Evolutionary conservation across 2,888 invertebrate genomes (phyloP).

Genomic region (Fragum whitleyi): DNA sequence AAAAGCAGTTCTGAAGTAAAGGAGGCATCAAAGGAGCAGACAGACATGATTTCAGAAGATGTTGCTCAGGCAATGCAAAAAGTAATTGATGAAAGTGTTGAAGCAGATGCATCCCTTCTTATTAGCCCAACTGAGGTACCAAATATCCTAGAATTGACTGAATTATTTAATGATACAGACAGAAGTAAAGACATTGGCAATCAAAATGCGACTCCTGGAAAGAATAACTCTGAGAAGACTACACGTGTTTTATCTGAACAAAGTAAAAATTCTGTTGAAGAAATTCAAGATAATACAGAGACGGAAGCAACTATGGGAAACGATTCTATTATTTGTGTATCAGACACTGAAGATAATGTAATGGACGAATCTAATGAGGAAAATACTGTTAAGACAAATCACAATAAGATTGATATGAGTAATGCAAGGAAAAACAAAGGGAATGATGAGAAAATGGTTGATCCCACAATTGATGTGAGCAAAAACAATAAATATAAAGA

Average conservation of each 20-base stretch:
- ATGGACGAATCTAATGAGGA: background rate
- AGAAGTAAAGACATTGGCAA: background rate
- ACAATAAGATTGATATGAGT: background rate
- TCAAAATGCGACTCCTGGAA: background rate
- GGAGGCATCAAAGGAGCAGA: background rate
- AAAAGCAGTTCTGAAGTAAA: background rate
- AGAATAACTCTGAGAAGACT: background rate
- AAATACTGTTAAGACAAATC: background rate
- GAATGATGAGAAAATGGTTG: background rate
- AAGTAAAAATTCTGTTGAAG: background rate
- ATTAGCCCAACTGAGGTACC: slow-evolving; percentile 39
- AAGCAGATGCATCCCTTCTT: background rate
- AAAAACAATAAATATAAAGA: background rate
- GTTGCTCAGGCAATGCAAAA: background rate
- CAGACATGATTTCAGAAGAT: background rate
- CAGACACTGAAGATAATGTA: background rate
- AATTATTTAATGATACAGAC: background rate
- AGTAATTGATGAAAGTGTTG: background rate
- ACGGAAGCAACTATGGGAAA: background rate
- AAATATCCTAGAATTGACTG: slow-evolving; percentile 30
- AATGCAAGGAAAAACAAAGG: no score
- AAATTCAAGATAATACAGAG: background rate
- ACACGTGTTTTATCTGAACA: background rate
- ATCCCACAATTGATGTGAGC: background rate
- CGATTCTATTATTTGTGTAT: background rate